phyloP scores from a whole-genome alignment of 1,140 invertebrate genomes.

The Lucilia cuprina region DNA sequence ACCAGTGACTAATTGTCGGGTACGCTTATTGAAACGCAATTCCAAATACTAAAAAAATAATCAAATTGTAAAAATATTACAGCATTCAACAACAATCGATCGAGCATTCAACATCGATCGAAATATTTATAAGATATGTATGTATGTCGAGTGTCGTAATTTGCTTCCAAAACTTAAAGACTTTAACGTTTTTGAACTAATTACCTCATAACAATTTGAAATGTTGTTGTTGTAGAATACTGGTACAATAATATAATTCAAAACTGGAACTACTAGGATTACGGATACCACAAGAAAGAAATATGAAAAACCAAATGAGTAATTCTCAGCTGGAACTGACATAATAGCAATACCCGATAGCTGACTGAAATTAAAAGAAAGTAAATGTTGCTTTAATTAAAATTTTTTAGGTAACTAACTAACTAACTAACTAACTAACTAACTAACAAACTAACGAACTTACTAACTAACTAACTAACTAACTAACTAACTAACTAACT shows the following conservation, averaged over 20 bases:
- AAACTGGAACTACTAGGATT: conserved; percentile 70
- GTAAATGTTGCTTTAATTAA: too few species aligned
- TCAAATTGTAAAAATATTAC: background rate
- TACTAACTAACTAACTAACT: background rate
- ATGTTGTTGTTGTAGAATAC: conserved; percentile 82
- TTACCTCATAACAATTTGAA: conserved; percentile 84
- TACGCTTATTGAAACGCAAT: conserved; percentile 69
- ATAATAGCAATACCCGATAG: conserved; percentile 82
- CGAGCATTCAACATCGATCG: too few species aligned
- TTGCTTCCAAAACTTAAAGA: too few species aligned
- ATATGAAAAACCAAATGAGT: conserved; percentile 76
- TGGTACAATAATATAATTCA: conserved; percentile 79
- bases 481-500: too few species aligned
- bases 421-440: too few species aligned
- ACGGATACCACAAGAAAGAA: conserved; percentile 70
- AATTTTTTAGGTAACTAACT: too few species aligned
- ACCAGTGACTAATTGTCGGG: conserved; percentile 70
- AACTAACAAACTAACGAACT: too few species aligned
- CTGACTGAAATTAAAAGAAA: conserved; percentile 66
- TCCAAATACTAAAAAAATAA: conserved; percentile 74
- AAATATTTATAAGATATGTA: too few species aligned
- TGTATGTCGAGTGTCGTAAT: too few species aligned
- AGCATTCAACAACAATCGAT: too few species aligned
- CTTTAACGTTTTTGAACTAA: background rate
- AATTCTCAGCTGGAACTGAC: conserved; percentile 82